A percentile compares a stretch with the other conserved stretches of the same genome.
These are phyloP conservation scores for Hycleus phaleratus DNA, from an alignment of 1,140 invertebrate species.

Conservation along the genomic window DNA sequence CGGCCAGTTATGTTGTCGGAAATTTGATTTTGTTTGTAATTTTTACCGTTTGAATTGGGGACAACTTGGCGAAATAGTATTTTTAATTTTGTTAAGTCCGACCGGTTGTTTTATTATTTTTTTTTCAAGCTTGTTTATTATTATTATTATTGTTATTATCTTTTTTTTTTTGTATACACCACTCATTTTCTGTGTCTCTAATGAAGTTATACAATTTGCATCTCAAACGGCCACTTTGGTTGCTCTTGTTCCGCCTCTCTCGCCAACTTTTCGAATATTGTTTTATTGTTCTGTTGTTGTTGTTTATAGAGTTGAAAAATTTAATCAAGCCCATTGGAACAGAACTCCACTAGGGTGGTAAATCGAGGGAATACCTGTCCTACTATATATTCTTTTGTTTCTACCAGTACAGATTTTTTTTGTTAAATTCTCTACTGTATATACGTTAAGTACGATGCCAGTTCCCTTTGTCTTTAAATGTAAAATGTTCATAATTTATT, in stretches of 20 bases:
- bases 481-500: conserved; percentile 9
- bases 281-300: conserved; percentile 15
- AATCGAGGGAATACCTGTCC: conserved; percentile 3
- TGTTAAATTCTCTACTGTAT: conserved; percentile 4
- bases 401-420: background rate
- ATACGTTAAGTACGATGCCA: too few relatives aligned
- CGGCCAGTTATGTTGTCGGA: too few relatives aligned
- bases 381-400: too few relatives aligned
- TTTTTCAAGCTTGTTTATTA: too few relatives aligned
- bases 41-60: background rate
- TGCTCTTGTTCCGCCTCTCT: too few relatives aligned
- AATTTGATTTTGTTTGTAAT: too few relatives aligned
- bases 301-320: conserved; percentile 9
- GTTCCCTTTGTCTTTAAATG: too few relatives aligned
- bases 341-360: background rate
- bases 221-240: conserved; percentile 6
- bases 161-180: too few relatives aligned
- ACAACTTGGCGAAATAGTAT: conserved; percentile 5
- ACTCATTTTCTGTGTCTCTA: background rate
- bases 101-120: background rate
- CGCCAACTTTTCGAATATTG: background rate
- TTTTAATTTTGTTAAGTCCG: conserved; percentile 21
- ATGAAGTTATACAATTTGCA: conserved; percentile 18
- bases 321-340: background rate
- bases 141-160: too few relatives aligned